Conservation (phyloP, 2,797 vertebrate species). For the Eidolon dupreanum region DNA sequence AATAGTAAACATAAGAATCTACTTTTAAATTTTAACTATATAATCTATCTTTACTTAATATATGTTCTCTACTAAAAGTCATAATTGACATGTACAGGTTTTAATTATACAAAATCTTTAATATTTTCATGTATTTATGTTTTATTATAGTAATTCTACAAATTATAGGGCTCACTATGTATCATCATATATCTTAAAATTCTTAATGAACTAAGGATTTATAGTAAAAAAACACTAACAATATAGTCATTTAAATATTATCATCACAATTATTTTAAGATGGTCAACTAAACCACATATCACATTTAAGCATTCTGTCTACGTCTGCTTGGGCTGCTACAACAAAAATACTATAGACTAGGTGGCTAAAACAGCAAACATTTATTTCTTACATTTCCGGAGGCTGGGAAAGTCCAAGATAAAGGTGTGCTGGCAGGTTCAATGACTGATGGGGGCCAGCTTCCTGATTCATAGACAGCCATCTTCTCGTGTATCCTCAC, state of each 20-base stretch:
- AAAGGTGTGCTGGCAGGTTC: not conserved
- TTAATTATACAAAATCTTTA: not conserved
- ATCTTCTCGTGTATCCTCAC: not conserved
- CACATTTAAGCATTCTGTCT: not conserved
- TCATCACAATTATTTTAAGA: not conserved
- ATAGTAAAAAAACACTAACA: slow-evolving; percentile 3
- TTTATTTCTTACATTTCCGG: not conserved
- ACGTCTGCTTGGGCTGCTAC: not conserved
- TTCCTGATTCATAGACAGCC: not conserved
- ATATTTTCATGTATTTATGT: not conserved
- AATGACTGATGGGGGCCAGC: not conserved
- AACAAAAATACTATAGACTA: not conserved
- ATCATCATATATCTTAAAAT: not conserved
- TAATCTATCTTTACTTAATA: not conserved
- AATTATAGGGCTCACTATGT: not conserved
- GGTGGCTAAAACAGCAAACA: not conserved
- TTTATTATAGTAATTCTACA: not conserved
- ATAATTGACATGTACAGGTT: not conserved
- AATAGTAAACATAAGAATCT: not conserved
- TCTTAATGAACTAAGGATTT: slow-evolving; percentile 23
- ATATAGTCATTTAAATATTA: slow-evolving; percentile 29
- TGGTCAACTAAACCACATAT: not conserved
- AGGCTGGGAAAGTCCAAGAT: not conserved
- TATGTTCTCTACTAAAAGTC: not conserved
- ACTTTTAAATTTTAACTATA: not conserved